Evolutionary conservation across 2,113 vertebrate species (phyloP).

Genomic region (Micronisus gabar): DNA sequence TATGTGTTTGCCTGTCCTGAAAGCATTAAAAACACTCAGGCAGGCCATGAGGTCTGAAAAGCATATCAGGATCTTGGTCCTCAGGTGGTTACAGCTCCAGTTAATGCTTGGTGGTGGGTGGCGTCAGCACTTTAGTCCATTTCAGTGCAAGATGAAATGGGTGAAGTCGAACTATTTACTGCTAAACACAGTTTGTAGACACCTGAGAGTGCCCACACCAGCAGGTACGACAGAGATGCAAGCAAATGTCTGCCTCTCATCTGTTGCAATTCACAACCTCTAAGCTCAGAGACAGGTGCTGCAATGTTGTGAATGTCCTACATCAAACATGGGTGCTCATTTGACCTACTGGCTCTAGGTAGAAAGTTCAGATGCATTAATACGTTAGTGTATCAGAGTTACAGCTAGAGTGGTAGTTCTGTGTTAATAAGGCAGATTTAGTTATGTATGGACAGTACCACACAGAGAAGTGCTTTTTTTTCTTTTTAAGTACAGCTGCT

Average conservation of each 20-base stretch:
- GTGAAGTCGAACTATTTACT: not conserved
- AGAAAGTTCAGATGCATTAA: not conserved
- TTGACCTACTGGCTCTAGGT: not conserved
- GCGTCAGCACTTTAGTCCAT: not conserved
- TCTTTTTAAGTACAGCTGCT: not conserved
- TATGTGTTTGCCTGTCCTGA: not conserved
- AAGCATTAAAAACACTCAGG: not conserved
- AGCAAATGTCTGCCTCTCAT: not conserved
- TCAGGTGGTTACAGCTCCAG: not conserved
- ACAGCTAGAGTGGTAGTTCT: not conserved
- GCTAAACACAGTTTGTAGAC: not conserved
- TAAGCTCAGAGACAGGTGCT: not conserved
- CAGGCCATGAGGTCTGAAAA: not conserved
- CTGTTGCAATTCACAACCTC: not conserved
- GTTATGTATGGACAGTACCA: not conserved
- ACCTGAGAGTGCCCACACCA: not conserved
- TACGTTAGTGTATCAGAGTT: not conserved
- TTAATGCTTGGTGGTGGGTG: accelerated
- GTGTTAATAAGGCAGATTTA: not conserved
- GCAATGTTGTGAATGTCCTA: not conserved
- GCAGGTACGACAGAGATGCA: not conserved
- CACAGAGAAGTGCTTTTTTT: not conserved
- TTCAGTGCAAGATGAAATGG: not conserved
- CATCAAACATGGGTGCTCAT: not conserved
- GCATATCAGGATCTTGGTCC: not conserved